These are phyloP conservation scores for Zele albiditarsus DNA, from an alignment of 2,888 invertebrate species.

Conservation along the genomic window DNA sequence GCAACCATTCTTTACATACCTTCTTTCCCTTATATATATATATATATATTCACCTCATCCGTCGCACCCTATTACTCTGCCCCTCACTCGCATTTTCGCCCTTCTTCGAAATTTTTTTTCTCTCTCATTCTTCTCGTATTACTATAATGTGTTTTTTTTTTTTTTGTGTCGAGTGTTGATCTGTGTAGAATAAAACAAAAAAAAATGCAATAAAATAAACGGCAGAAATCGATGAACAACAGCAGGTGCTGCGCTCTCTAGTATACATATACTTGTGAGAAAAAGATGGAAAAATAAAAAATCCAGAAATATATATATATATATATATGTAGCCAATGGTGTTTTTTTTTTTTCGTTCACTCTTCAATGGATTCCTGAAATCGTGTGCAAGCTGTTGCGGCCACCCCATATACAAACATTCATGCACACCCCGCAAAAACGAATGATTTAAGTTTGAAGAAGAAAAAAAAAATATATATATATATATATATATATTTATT, in stretches of 20 bases:
- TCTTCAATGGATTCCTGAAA: background rate
- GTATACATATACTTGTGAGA: background rate
- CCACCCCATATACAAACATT: background rate
- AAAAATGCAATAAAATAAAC: constrained; percentile 8
- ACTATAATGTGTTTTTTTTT: background rate
- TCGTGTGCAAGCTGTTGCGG: constrained; percentile 10
- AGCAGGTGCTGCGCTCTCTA: constrained; percentile 16
- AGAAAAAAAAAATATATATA: no score
- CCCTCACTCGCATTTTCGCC: background rate
- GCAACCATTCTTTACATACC: constrained; percentile 5
- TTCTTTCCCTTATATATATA: background rate
- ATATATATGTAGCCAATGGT: background rate
- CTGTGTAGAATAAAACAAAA: background rate
- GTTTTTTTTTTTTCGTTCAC: background rate
- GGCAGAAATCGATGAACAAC: constrained; percentile 27
- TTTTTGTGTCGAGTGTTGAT: background rate
- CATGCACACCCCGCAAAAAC: background rate
- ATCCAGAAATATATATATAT: background rate
- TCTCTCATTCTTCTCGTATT: background rate
- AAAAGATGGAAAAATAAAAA: background rate
- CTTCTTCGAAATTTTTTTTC: background rate
- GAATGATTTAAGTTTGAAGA: no score
- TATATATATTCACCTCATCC: constrained; percentile 8
- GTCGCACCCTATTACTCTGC: constrained; percentile 6
- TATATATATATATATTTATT: no score